Conservation (phyloP, 2,797 vertebrate genomes). For the Platalea minor region DNA sequence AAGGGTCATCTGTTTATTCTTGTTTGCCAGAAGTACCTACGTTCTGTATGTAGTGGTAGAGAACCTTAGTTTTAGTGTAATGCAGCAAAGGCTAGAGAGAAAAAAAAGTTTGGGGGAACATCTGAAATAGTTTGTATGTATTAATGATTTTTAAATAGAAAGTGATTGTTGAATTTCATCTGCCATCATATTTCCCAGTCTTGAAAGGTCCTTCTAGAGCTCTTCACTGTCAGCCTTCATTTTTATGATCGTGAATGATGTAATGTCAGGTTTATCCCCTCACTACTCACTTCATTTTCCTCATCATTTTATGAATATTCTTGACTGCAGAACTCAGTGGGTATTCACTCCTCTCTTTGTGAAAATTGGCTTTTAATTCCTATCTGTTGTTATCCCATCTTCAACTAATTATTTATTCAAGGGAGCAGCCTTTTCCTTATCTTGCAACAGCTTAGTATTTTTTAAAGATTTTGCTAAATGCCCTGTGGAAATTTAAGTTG, state of each 20-base stretch:
- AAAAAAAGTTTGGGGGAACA: not conserved
- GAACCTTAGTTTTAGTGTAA: not conserved
- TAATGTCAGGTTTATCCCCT: not conserved
- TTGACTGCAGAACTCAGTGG: not conserved
- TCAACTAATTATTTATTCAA: not conserved
- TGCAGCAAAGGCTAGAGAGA: not conserved
- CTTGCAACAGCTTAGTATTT: not conserved
- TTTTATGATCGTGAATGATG: not conserved
- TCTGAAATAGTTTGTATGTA: not conserved
- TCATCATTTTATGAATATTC: not conserved
- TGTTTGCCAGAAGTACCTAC: not conserved
- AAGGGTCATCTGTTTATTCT: not conserved
- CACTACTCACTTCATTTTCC: not conserved
- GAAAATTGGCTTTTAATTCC: not conserved
- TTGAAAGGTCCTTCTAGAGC: not conserved
- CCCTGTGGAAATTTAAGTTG: not conserved
- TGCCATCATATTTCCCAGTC: not conserved
- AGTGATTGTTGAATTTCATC: not conserved
- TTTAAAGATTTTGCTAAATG: not conserved
- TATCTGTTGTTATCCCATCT: not conserved
- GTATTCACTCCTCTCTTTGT: not conserved
- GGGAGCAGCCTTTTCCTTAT: not conserved
- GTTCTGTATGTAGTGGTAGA: not conserved
- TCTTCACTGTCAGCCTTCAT: not conserved
- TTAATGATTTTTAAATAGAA: not conserved